Evolutionary conservation across 2,113 vertebrate species (phyloP).

Genomic region (Chunga burmeisteri): DNA sequence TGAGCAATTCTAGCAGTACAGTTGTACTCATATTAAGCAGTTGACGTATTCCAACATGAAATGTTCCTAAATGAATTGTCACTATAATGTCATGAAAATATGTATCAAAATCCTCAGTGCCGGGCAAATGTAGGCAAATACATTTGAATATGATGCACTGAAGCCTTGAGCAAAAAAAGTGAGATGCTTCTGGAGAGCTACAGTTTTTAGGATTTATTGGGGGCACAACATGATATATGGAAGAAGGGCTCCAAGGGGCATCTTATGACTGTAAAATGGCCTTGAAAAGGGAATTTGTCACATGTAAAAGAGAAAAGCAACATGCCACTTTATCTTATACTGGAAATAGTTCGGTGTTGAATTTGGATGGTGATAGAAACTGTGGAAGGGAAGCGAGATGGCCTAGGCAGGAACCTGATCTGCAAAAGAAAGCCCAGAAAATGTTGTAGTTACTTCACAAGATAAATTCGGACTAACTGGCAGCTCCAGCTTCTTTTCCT

Average conservation of each 20-base stretch:
- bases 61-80: background rate
- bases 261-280: background rate
- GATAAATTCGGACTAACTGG: background rate
- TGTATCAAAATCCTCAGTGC: background rate
- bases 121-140: background rate
- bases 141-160: background rate
- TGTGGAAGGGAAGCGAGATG: background rate
- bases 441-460: background rate
- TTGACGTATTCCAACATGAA: background rate
- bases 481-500: background rate
- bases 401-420: background rate
- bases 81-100: background rate
- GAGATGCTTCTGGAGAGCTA: background rate
- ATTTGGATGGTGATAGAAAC: background rate
- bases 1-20: background rate
- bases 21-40: rapidly evolving
- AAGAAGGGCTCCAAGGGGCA: background rate
- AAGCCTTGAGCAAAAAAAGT: background rate
- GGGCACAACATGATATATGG: background rate
- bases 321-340: background rate
- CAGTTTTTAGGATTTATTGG: background rate
- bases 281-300: background rate
- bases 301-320: background rate
- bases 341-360: background rate
- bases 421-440: background rate